Conservation (phyloP, 2,113 vertebrate species). For the Mugil cephalus region DNA sequence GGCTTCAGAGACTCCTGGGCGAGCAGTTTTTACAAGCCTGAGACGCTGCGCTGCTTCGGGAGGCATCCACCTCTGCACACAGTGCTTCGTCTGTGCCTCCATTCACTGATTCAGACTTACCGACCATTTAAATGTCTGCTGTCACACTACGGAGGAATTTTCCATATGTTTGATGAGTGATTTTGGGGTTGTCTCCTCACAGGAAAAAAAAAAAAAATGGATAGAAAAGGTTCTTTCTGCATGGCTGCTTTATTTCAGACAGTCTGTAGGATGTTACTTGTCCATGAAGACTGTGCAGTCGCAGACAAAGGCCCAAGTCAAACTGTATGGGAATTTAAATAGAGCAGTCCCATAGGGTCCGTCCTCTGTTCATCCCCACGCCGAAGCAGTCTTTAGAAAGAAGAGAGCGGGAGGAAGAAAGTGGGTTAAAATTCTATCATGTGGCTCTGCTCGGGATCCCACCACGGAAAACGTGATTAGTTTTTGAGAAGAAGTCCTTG, state of each 20-base stretch:
- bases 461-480: conserved; percentile 83
- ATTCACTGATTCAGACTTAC: conserved; percentile 39
- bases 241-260: conserved; percentile 32
- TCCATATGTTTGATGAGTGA: conserved; percentile 59
- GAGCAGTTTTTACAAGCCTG: conserved; percentile 41
- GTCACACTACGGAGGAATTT: conserved; percentile 68
- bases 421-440: conserved; percentile 63
- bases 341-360: conserved; percentile 57
- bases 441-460: conserved; percentile 70
- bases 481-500: conserved; percentile 78
- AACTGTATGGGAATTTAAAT: conserved; percentile 66
- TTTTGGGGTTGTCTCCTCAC: conserved; percentile 24
- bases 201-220: conserved; percentile 23
- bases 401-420: conserved; percentile 34
- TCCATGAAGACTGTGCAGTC: conserved; percentile 41
- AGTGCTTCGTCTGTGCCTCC: conserved; percentile 40
- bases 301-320: conserved; percentile 44
- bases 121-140: conserved; percentile 53
- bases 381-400: conserved; percentile 47
- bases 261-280: conserved; percentile 29
- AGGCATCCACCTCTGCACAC: conserved; percentile 47
- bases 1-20: conserved; percentile 32
- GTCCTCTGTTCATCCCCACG: conserved; percentile 57
- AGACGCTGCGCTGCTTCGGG: conserved; percentile 15
- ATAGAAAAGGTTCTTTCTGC: not conserved